A percentile compares a stretch with the other conserved stretches of the same genome.
Evolutionary conservation across 2,797 vertebrate genomes (phyloP).

Genomic region (Trachops cirrhosus): DNA sequence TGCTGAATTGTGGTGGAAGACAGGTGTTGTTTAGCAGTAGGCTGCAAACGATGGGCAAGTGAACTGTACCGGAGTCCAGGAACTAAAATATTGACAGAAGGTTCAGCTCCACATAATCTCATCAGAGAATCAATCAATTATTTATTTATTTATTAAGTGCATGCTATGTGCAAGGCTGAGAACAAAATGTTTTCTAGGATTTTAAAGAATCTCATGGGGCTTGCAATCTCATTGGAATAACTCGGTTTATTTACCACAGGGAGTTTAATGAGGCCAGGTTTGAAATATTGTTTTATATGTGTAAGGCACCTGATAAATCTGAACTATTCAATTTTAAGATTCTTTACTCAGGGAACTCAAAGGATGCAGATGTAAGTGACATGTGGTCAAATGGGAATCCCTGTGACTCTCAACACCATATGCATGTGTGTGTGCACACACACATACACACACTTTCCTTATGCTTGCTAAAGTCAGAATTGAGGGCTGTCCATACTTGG

Average conservation of each 20-base stretch:
- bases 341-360: not conserved
- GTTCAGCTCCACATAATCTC: not conserved
- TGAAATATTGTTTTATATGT: not conserved
- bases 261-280: not conserved
- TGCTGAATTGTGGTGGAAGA: not conserved
- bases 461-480: not conserved
- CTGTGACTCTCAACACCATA: not conserved
- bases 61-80: not conserved
- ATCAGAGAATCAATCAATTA: not conserved
- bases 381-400: not conserved
- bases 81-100: conserved; percentile 34
- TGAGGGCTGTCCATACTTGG: not conserved
- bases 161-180: not conserved
- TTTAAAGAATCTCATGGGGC: not conserved
- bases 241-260: not conserved
- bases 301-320: not conserved
- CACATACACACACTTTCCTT: not conserved
- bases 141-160: conserved; percentile 30
- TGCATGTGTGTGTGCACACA: not conserved
- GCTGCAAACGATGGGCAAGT: not conserved
- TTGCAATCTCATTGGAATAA: not conserved
- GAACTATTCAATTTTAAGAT: not conserved
- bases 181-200: conserved; percentile 55
- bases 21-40: not conserved
- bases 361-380: not conserved